phyloP scores from a whole-genome alignment of 2,888 invertebrate species.

The Eumacrocentrus americanus region DNA sequence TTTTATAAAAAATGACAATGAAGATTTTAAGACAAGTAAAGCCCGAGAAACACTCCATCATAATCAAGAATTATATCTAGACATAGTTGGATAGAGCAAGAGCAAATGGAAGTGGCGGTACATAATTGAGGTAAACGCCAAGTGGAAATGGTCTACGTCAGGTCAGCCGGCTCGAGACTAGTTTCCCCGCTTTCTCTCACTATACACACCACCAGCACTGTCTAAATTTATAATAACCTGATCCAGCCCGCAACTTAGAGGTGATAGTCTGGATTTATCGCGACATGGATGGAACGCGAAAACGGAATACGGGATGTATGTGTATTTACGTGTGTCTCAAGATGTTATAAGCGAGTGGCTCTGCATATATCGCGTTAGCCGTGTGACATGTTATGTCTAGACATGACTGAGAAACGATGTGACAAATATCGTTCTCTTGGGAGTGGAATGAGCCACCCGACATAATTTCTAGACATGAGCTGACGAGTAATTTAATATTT shows the following conservation, averaged over 20 bases:
- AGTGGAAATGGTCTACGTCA: conserved; percentile 21
- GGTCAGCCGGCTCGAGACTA: conserved; percentile 17
- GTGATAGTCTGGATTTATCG: conserved; percentile 3
- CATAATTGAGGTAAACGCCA: conserved; percentile 17
- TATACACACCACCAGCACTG: neutral
- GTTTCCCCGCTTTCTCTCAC: conserved; percentile 1
- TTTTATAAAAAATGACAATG: no score
- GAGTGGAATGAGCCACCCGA: no score
- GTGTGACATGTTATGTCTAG: neutral
- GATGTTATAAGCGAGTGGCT: neutral
- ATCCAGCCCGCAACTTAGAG: conserved; percentile 10
- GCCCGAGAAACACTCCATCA: neutral
- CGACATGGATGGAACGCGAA: neutral
- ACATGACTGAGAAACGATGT: neutral
- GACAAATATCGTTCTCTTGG: conserved; percentile 5
- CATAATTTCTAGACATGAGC: no score
- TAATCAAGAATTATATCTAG: neutral
- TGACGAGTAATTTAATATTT: no score
- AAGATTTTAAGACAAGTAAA: neutral
- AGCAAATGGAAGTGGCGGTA: conserved; percentile 14
- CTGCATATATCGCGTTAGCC: neutral
- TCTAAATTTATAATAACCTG: conserved; percentile 22
- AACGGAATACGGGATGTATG: neutral
- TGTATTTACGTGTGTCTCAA: neutral
- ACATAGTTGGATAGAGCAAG: neutral